These are phyloP conservation scores for Etheostoma perlongum DNA, from an alignment of 2,797 vertebrate genomes.

Conservation along the genomic window DNA sequence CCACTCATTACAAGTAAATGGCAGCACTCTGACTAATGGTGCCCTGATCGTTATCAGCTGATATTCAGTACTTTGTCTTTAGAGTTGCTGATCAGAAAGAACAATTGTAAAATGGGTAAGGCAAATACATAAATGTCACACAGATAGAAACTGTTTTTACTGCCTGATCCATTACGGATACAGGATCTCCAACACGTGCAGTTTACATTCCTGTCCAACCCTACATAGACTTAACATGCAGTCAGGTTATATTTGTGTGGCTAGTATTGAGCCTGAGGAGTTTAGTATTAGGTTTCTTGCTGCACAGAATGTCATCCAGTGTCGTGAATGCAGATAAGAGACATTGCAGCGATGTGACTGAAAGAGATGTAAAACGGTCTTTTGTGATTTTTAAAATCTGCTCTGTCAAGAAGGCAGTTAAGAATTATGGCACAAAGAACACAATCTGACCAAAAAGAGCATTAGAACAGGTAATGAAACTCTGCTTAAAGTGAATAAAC, in stretches of 20 bases:
- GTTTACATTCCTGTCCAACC: constrained; percentile 23
- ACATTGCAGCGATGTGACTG: not conserved
- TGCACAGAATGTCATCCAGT: constrained; percentile 7
- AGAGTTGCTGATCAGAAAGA: constrained; percentile 42
- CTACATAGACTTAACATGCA: constrained; percentile 12
- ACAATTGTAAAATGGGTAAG: constrained; percentile 41
- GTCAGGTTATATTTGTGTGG: not conserved
- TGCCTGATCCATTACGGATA: constrained; percentile 40
- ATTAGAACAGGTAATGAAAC: not conserved
- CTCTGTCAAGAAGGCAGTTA: not conserved
- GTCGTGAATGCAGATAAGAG: not conserved
- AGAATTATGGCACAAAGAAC: not conserved
- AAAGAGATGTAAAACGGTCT: not conserved
- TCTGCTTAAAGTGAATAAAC: constrained; percentile 1
- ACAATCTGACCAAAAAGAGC: not conserved
- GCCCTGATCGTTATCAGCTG: constrained; percentile 45
- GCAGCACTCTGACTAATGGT: constrained; percentile 31
- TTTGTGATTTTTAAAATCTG: not conserved
- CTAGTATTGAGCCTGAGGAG: not conserved
- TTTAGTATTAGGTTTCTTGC: not conserved
- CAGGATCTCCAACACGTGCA: constrained; percentile 3
- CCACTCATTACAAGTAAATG: constrained; percentile 51
- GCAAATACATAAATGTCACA: constrained; percentile 60
- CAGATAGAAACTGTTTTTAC: constrained; percentile 45
- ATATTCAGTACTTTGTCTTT: constrained; percentile 39